A percentile compares a stretch with the other conserved stretches of the same genome.
These are phyloP conservation scores for Decapterus maruadsi DNA, from an alignment of 2,797 vertebrate genomes.

Conservation along the genomic window DNA sequence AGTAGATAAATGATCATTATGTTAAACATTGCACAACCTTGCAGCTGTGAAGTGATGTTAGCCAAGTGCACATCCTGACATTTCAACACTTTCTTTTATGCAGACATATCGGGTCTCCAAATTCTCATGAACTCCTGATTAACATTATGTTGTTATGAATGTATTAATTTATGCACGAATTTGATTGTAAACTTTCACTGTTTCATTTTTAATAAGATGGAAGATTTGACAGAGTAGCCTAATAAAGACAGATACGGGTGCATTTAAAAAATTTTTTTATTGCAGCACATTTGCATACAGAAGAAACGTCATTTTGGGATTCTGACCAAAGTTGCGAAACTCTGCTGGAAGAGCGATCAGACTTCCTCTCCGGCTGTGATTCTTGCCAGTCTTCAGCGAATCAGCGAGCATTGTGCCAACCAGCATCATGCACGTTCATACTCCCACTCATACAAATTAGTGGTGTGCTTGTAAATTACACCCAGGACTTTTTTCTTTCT, in stretches of 20 bases:
- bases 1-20: no score
- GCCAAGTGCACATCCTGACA: background rate
- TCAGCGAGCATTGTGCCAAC: constrained; percentile 25
- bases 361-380: constrained; percentile 11
- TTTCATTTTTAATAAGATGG: background rate
- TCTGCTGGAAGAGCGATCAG: background rate
- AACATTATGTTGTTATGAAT: no score
- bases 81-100: background rate
- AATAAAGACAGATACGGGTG: no score
- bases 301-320: background rate
- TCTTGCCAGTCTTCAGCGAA: constrained; percentile 27
- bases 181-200: background rate
- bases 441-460: constrained; percentile 49
- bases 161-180: background rate
- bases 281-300: background rate
- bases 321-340: constrained; percentile 3
- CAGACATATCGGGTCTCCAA: background rate
- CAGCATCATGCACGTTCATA: constrained; percentile 44
- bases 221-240: no score
- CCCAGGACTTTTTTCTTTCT: constrained; percentile 17
- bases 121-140: background rate
- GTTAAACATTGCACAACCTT: no score
- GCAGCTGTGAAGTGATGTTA: background rate
- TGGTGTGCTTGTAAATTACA: constrained; percentile 53
- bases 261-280: background rate